A percentile compares a stretch with the other conserved stretches of the same genome.
These are phyloP conservation scores for Cryptoblepharus egeriae DNA, from an alignment of 2,797 vertebrate genomes.

Conservation along the genomic window DNA sequence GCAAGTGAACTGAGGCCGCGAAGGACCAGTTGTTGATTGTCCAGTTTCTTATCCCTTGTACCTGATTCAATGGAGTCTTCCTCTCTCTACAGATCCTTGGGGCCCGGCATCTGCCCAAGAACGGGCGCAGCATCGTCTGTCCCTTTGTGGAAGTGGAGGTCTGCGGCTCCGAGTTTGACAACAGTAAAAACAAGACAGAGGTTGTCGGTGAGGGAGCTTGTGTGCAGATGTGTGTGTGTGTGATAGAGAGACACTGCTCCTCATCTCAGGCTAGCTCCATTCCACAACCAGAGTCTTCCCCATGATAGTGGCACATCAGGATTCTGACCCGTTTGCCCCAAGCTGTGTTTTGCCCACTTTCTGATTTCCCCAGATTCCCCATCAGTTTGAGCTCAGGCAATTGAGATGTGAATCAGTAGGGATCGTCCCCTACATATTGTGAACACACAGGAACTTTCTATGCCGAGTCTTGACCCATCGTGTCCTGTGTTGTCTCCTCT, in stretches of 20 bases:
- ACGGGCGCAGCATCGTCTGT: constrained; percentile 94
- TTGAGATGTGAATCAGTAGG: too few species aligned
- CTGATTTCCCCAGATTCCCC: neutral
- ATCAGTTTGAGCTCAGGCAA: neutral
- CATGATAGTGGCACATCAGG: too few species aligned
- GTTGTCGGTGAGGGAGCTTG: constrained; percentile 84
- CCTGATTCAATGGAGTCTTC: neutral
- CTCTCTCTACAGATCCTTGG: constrained; percentile 85
- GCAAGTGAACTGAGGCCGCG: constrained; percentile 80
- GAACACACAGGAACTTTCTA: too few species aligned
- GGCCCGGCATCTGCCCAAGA: constrained; percentile 94
- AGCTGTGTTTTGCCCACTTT: too few species aligned
- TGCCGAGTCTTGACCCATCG: too few species aligned
- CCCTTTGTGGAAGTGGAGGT: constrained; percentile 97
- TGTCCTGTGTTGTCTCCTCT: too few species aligned
- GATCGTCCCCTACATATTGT: too few species aligned
- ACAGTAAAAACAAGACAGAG: constrained; percentile 92
- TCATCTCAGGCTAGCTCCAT: too few species aligned
- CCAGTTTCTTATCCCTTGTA: neutral
- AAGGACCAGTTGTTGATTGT: neutral
- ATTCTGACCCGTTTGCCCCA: neutral
- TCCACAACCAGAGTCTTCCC: neutral
- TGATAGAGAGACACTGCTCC: neutral
- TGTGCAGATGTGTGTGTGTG: accelerated
- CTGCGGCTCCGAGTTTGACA: constrained; percentile 95